Evolutionary conservation across 2,113 vertebrate species (phyloP).

Genomic region (Eptatretus burgeri): DNA sequence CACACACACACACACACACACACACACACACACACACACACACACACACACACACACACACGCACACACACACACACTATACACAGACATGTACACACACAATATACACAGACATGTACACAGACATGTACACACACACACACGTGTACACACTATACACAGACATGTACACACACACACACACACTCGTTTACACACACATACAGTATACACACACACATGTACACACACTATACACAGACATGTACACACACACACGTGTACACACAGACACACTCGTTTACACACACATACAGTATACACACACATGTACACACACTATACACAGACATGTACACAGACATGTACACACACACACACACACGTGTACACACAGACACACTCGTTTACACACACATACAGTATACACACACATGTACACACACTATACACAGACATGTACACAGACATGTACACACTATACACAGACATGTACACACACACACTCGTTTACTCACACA

Average conservation of each 20-base stretch:
- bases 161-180: too few species aligned
- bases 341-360: neutral
- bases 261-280: neutral
- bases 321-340: neutral
- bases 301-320: neutral
- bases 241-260: neutral
- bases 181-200: neutral
- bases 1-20: neutral
- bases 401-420: neutral
- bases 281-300: neutral
- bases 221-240: neutral
- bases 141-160: too few species aligned
- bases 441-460: neutral
- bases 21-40: neutral
- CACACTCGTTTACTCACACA: too few species aligned
- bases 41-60: neutral
- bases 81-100: neutral
- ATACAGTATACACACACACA: neutral
- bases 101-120: neutral
- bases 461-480: neutral
- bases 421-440: neutral
- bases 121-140: neutral
- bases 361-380: too few species aligned
- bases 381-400: too few species aligned
- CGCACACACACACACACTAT: neutral